A percentile compares a stretch with the other conserved stretches of the same genome.
Evolutionary conservation across 2,113 vertebrate species (phyloP).

Genomic region (Spermophilus dauricus): DNA sequence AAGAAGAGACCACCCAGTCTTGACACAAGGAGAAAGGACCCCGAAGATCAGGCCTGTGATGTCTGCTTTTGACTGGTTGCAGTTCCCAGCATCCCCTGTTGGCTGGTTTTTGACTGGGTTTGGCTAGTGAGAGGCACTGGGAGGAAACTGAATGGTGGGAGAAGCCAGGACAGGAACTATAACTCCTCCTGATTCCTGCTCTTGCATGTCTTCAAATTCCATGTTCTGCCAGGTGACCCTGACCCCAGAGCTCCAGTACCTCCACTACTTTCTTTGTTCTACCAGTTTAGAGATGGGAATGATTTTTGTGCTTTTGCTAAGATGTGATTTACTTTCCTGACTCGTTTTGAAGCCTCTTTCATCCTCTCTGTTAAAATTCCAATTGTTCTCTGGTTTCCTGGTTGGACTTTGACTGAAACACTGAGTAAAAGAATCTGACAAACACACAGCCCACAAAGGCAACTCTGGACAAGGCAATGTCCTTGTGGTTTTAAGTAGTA

Average conservation of each 20-base stretch:
- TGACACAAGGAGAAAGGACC: neutral
- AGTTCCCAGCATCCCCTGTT: neutral
- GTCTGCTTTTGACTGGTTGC: neutral
- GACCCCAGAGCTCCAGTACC: neutral
- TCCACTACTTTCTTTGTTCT: neutral
- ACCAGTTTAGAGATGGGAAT: neutral
- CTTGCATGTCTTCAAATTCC: neutral
- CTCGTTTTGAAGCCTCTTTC: neutral
- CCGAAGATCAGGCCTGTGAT: neutral
- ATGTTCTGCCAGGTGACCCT: neutral
- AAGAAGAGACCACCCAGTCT: neutral
- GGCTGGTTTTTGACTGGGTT: neutral
- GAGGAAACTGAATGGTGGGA: neutral
- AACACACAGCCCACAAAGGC: neutral
- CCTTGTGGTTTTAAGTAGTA: neutral
- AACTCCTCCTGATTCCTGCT: neutral
- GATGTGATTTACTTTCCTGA: neutral
- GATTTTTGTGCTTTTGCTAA: neutral
- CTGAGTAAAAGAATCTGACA: neutral
- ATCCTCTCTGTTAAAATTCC: constrained; percentile 14
- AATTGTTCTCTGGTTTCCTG: constrained; percentile 31
- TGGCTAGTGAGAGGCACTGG: neutral
- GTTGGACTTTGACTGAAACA: neutral
- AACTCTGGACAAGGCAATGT: neutral
- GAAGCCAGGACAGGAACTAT: neutral